Percentiles rank a stretch among this genome's conserved stretches.
phyloP scores from a whole-genome alignment of 1,140 invertebrate species.

The Tetramorium simillimum region DNA sequence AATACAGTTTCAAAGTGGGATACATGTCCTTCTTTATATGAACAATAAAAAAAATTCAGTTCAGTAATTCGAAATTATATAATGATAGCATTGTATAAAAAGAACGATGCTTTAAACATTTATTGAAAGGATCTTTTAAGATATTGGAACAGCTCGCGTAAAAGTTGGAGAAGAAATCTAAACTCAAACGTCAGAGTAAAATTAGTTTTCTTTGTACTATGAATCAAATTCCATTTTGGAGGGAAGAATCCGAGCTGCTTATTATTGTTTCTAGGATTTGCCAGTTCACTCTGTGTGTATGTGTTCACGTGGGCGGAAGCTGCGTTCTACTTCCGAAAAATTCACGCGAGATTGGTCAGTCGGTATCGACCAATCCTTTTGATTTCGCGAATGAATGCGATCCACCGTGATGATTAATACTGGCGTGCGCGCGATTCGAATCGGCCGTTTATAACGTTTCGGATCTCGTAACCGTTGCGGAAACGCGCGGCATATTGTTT shows the following conservation, averaged over 20 bases:
- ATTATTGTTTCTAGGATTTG: not conserved
- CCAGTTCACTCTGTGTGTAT: not conserved
- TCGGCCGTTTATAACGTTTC: slow-evolving; percentile 30
- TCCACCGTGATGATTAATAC: slow-evolving; percentile 29
- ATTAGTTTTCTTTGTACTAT: slow-evolving; percentile 13
- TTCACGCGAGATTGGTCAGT: not conserved
- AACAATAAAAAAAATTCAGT: not conserved
- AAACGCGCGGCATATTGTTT: slow-evolving; percentile 37
- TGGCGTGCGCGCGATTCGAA: slow-evolving; percentile 5
- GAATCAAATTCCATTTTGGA: not conserved
- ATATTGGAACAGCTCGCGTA: not conserved
- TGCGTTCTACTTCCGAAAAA: not conserved
- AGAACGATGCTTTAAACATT: not conserved
- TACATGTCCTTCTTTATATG: not conserved
- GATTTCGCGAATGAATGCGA: slow-evolving; percentile 2
- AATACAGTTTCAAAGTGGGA: not conserved
- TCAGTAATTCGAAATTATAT: not conserved
- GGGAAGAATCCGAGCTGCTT: not conserved
- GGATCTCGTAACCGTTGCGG: slow-evolving; percentile 10
- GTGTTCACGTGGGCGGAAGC: not conserved
- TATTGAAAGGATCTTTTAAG: not conserved
- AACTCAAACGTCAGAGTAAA: not conserved
- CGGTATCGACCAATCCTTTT: not conserved
- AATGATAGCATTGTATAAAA: not conserved
- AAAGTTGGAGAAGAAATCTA: not conserved